Evolutionary conservation across 1,140 invertebrate genomes (phyloP), one percentile per base, ranked within the genome.

Genomic region (Drosophila nannoptera): DNA sequence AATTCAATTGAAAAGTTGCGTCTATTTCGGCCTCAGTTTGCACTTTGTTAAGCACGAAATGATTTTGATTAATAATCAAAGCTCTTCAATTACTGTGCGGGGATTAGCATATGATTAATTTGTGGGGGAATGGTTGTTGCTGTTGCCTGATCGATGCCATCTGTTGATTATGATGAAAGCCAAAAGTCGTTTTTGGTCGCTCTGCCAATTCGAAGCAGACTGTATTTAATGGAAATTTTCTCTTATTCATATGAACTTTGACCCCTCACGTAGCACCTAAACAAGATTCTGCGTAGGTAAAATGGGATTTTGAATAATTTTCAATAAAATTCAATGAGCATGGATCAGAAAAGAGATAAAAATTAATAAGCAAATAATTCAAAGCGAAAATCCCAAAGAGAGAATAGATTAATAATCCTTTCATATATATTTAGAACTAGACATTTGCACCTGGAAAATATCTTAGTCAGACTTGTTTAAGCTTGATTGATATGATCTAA

Each of bases 1-100:
- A 83, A 80, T 76, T 86, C 73, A 83, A 84, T 83, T 83, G 71
- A 80, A 84, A 80, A 64, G 69, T 77, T 63, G 58, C 52, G 46
- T 68, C 80, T 83, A 86, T 83, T 83, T 80, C 56, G 70, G 72
- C 61, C 75, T 66, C 54, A 32, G 9, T 67, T 71, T 36, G 54
- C 64, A 71, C 58, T 69, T 83, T 67, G 80, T 73, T 68, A 67
- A 63, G 29, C 63, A 70, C 70, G 59, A 83, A 83, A 66, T 80
- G 63, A 75, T 67, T 74, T 80, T 80, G 61, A 83, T 83, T 77
- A 84, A 80, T 66, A 62, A 70, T 65, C 58, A 33, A 38, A 66
- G 62, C 49, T 45, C 53, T 52, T 36, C 38, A 40, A 12, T 56
- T n/a, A 14, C 32, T 46, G 5, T 42, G 29, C 12, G 55, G 46